Conservation (phyloP, 2,113 vertebrate species). For the Leptosomus discolor region DNA sequence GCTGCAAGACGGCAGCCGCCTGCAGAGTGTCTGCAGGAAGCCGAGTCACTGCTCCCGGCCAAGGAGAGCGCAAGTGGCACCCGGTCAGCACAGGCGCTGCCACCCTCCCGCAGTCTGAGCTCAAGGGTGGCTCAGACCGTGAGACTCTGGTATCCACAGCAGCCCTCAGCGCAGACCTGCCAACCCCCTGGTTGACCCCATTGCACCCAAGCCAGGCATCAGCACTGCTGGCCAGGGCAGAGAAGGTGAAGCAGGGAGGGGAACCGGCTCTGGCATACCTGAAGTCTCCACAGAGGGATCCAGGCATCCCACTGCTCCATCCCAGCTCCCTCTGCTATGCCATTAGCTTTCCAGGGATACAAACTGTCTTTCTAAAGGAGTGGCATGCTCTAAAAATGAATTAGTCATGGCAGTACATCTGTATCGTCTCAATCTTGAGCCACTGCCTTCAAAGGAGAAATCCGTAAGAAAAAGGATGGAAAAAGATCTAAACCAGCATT, state of each 20-base stretch:
- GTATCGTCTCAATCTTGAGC: neutral
- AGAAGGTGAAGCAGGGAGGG: neutral
- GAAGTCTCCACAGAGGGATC: neutral
- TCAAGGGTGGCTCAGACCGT: fast-evolving
- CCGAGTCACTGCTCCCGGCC: fast-evolving
- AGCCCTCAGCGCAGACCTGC: neutral
- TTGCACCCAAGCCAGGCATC: neutral
- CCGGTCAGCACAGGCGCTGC: fast-evolving
- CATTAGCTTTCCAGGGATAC: neutral
- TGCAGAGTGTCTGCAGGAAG: neutral
- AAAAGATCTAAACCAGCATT: neutral
- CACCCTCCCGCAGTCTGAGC: neutral
- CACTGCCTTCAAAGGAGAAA: neutral
- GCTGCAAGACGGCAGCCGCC: neutral
- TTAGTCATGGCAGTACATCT: neutral
- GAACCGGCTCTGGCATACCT: neutral
- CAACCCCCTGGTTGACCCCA: neutral
- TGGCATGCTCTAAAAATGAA: neutral
- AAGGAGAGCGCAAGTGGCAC: fast-evolving
- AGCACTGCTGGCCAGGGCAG: neutral
- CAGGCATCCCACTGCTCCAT: neutral
- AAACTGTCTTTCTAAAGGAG: neutral
- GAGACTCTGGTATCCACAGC: neutral
- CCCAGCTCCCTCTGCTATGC: neutral
- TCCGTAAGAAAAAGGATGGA: neutral